These are phyloP conservation scores for Chorisops tibialis DNA, from an alignment of 2,888 invertebrate species.

Conservation along the genomic window DNA sequence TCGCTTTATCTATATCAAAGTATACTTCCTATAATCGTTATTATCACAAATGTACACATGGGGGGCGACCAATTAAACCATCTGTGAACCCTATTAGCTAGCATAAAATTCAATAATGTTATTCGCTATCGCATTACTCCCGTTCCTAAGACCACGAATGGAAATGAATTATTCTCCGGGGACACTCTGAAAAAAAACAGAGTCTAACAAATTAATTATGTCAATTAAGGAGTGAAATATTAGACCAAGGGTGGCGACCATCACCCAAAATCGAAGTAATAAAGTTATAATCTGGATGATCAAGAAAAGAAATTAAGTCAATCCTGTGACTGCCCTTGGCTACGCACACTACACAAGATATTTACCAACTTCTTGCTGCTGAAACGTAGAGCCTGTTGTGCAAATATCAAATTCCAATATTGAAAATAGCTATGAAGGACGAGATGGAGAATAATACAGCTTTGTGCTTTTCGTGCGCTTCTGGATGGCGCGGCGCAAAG, in stretches of 20 bases:
- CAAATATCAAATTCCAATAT: not conserved
- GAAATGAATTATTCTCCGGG: constrained; percentile 15
- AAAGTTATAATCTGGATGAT: constrained; percentile 19
- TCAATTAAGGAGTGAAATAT: constrained; percentile 22
- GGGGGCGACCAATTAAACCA: constrained; percentile 21
- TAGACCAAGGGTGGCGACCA: not conserved
- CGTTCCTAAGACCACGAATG: not conserved
- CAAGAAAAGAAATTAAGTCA: not conserved
- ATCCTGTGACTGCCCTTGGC: constrained; percentile 17
- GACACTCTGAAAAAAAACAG: constrained; percentile 4
- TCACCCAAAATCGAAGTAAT: constrained; percentile 8
- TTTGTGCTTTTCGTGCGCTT: no score
- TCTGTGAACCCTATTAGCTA: constrained; percentile 18
- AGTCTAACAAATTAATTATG: constrained; percentile 22
- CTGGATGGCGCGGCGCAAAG: no score
- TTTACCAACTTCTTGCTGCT: not conserved
- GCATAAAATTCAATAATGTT: constrained; percentile 21
- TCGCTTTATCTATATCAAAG: no score
- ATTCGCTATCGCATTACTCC: constrained; percentile 10
- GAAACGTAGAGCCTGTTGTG: not conserved
- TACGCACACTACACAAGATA: no score
- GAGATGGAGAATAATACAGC: no score
- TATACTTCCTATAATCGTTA: no score
- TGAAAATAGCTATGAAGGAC: no score
- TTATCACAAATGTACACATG: constrained; percentile 19